Evolutionary conservation across 2,797 vertebrate genomes (phyloP).

Genomic region (Miichthys miiuy): DNA sequence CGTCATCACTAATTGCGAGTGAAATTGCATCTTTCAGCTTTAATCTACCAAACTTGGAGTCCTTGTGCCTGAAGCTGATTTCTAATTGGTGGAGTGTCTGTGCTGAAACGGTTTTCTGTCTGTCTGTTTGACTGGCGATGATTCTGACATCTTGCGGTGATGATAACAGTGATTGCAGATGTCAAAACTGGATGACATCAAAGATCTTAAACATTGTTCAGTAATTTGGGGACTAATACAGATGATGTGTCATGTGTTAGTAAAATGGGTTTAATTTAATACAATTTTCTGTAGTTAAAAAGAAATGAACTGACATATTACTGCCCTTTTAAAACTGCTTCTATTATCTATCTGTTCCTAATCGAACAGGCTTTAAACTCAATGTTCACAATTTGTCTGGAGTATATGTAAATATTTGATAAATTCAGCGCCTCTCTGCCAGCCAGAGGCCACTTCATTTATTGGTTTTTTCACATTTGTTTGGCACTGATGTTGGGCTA

Average conservation of each 20-base stretch:
- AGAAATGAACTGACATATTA: not conserved
- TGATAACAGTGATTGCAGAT: not conserved
- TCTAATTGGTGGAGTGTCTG: not conserved
- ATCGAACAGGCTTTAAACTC: not conserved
- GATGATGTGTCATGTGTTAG: not conserved
- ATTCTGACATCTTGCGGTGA: not conserved
- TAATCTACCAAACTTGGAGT: constrained; percentile 9
- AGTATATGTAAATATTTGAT: not conserved
- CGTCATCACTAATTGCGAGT: constrained; percentile 14
- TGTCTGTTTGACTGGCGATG: not conserved
- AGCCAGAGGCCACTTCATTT: not conserved
- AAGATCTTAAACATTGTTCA: too few species aligned
- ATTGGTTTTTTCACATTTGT: not conserved
- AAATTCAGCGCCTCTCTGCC: not conserved
- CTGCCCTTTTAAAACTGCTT: too few species aligned
- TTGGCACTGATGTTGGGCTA: not conserved
- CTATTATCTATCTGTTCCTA: not conserved
- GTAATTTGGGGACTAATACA: not conserved
- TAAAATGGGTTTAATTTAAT: not conserved
- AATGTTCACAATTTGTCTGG: not conserved
- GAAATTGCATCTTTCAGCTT: constrained; percentile 18
- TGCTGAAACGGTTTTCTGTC: too few species aligned
- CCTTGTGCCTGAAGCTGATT: not conserved
- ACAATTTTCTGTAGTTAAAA: too few species aligned
- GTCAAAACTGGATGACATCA: not conserved